phyloP scores from a whole-genome alignment of 2,888 invertebrate genomes.

The Athalia circularis region DNA sequence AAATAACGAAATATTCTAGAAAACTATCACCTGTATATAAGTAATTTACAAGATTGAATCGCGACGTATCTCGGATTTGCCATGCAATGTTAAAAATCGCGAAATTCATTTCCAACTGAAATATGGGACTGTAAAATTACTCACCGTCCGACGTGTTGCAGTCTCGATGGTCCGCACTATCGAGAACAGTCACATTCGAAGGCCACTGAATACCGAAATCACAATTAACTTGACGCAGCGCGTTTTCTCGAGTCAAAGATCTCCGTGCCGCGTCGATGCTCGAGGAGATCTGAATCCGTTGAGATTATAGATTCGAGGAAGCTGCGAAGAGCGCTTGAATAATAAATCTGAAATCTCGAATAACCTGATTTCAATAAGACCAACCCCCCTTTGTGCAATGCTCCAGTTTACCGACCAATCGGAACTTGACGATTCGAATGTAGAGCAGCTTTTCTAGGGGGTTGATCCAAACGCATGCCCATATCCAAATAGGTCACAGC shows the following conservation, averaged over 20 bases:
- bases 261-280: slow-evolving; percentile 34
- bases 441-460: slow-evolving; percentile 30
- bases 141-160: not conserved
- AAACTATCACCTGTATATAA: too few species aligned
- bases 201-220: not conserved
- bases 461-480: slow-evolving; percentile 30
- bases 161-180: not conserved
- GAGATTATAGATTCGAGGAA: slow-evolving; percentile 40
- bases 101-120: not conserved
- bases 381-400: slow-evolving; percentile 63
- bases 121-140: not conserved
- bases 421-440: slow-evolving; percentile 44
- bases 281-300: slow-evolving; percentile 46
- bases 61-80: too few species aligned
- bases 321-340: slow-evolving; percentile 25
- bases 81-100: not conserved
- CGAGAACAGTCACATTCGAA: not conserved
- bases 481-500: slow-evolving; percentile 6
- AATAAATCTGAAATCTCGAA: slow-evolving; percentile 15
- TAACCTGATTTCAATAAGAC: slow-evolving; percentile 48
- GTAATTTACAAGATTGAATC: too few species aligned
- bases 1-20: too few species aligned
- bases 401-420: slow-evolving; percentile 68
- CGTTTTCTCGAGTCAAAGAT: slow-evolving; percentile 12
- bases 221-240: not conserved